phyloP scores from a whole-genome alignment of 2,797 vertebrate species.

The Notolepis coatsorum region DNA sequence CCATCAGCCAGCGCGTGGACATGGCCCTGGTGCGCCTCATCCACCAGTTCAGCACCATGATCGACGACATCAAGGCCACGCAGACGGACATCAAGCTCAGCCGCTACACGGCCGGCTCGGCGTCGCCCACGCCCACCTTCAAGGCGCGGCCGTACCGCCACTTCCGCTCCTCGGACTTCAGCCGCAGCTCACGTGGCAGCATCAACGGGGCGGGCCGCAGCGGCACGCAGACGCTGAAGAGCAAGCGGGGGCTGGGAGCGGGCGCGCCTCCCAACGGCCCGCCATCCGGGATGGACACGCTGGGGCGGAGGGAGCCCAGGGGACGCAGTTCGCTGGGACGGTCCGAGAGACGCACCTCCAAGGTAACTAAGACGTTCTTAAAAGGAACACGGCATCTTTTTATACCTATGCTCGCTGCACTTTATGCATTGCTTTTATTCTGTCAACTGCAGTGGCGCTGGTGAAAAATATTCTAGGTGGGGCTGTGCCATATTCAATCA shows the following conservation, averaged over 20 bases:
- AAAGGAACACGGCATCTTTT: too few species aligned
- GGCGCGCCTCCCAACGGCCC: conserved; percentile 65
- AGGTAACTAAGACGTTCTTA: conserved; percentile 68
- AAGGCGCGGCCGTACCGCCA: conserved; percentile 92
- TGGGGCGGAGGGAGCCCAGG: conserved; percentile 87
- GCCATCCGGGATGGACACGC: conserved; percentile 75
- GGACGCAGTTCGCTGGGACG: conserved; percentile 91
- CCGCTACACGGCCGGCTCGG: conserved; percentile 96
- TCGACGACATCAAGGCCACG: conserved; percentile 97
- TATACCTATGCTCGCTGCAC: too few species aligned
- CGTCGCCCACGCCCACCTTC: conserved; percentile 96
- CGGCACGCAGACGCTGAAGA: conserved; percentile 85
- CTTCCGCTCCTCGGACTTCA: conserved; percentile 96
- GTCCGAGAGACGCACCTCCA: conserved; percentile 94
- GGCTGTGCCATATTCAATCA: too few species aligned
- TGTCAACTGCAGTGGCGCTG: too few species aligned
- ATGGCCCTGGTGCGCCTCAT: conserved; percentile 98
- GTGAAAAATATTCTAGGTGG: too few species aligned
- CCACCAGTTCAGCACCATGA: conserved; percentile 99
- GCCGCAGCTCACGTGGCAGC: conserved; percentile 95
- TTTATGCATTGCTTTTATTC: too few species aligned
- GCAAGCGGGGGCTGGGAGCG: conserved; percentile 76
- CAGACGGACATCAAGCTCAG: conserved; percentile 99
- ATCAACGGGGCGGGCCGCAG: conserved; percentile 89
- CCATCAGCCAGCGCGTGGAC: conserved; percentile 97